Base-by-base conservation (phyloP, 1,140 invertebrate genomes). In the Aethina tumida region DNA sequence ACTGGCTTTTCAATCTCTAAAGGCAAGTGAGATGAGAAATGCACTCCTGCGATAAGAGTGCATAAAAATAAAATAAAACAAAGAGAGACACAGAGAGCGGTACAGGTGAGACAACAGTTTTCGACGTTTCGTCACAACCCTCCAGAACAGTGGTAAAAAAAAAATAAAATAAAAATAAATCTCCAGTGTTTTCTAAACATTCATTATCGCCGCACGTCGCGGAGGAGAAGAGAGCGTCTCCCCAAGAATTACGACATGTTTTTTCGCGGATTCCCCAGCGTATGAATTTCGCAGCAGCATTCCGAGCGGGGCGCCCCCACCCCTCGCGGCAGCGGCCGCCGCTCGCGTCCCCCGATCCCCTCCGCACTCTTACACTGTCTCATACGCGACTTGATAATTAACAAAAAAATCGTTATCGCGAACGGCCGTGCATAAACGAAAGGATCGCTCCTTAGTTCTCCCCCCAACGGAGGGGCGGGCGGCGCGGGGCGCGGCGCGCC, bases 361-460 rank as follows among this genome's bases (percentile, higher is more conserved):
- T 37, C 39, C 37, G 33, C 38, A 39, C 49, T 47, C 39, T 43
- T 38, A 47, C 54, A 48, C 41, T 43, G 50, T 46, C 55, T 59
- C 56, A 60, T 59, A 60, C 58, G 57, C 58, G 58, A 59, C 57
- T 59, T 61, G 59, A 61, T 61, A 61, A 61, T 61, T 61, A 61
- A 61, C 59, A 61, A 61, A 61, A 61, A 61, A 61, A 61, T 61
- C 59, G 59, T 61, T 61, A 61, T 61, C 59, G 59, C 56, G 54
- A 49, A 47, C 52, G 49, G 51, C 56, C 55, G 57, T 58, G 57
- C 57, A 59, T 58, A 59, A 59, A 58, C 55, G 55, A 53, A n/a
- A 55, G 55, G 49, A 53, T 55, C 52, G 50, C 44, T 52, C 48
- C 46, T 54, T 52, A 49, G 40, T 38, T 44, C 38, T 46, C 33